Percentiles rank a stretch among this genome's conserved stretches.
phyloP scores from a whole-genome alignment of 2,888 invertebrate genomes.

The Drosophila emarginata region DNA sequence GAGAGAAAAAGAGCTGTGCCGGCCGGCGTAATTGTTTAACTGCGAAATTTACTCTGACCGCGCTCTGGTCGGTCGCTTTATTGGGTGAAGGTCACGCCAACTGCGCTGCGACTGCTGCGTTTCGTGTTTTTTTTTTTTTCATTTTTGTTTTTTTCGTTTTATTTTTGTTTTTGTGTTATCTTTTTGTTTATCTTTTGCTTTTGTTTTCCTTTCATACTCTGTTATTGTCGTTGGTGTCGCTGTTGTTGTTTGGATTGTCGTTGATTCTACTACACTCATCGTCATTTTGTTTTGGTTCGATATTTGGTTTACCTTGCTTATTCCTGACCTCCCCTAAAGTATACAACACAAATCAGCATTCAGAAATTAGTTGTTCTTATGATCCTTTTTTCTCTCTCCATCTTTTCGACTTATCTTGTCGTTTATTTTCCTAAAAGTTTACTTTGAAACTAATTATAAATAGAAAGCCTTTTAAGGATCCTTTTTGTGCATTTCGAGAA shows the following conservation, averaged over 20 bases:
- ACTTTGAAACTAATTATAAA: neutral
- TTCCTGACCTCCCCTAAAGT: neutral
- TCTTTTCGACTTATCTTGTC: neutral
- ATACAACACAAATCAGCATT: neutral
- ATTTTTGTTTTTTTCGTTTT: slow-evolving; percentile 10
- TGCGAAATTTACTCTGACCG: slow-evolving; percentile 68
- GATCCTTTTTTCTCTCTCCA: too few species aligned
- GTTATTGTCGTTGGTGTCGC: neutral
- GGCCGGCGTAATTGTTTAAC: slow-evolving; percentile 61
- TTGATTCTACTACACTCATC: neutral
- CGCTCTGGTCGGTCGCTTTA: slow-evolving; percentile 60
- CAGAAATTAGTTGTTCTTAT: too few species aligned
- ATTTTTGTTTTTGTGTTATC: slow-evolving; percentile 8
- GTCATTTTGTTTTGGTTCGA: neutral
- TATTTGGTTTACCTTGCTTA: too few species aligned
- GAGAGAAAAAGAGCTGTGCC: slow-evolving; percentile 27
- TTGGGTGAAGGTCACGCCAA: slow-evolving; percentile 68
- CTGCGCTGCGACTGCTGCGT: slow-evolving; percentile 50
- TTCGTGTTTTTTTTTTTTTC: slow-evolving; percentile 22
- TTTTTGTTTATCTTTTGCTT: slow-evolving; percentile 22
- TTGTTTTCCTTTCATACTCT: neutral
- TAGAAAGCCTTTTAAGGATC: too few species aligned
- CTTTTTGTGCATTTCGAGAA: too few species aligned
- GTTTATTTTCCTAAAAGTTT: neutral
- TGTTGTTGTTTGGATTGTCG: neutral